phyloP scores from a whole-genome alignment of 2,113 vertebrate species.

The Nansenia antarctica region DNA sequence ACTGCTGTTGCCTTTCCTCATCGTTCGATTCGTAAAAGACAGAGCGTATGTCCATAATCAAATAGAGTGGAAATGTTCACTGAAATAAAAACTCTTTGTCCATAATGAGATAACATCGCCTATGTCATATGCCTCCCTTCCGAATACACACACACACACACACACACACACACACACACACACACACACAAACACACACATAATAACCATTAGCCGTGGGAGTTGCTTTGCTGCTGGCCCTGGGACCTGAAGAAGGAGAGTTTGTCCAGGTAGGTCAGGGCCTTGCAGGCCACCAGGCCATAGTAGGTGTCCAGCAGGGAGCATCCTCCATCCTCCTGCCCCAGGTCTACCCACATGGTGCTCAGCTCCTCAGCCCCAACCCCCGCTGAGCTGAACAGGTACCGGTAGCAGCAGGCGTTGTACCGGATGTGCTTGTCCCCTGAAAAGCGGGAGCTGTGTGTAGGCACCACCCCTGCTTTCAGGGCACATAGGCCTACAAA shows the following conservation, averaged over 20 bases:
- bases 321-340: conserved; percentile 56
- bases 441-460: conserved; percentile 87
- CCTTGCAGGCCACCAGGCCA: conserved; percentile 85
- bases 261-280: conserved; percentile 85
- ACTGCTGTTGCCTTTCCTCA: too few species aligned
- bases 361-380: conserved; percentile 68
- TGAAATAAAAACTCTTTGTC: neutral
- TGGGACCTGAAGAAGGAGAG: conserved; percentile 70
- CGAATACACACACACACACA: too few species aligned
- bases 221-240: neutral
- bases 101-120: neutral
- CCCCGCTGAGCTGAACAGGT: conserved; percentile 85
- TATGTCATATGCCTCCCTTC: neutral
- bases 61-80: neutral
- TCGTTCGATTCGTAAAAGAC: too few species aligned
- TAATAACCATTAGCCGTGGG: conserved; percentile 1
- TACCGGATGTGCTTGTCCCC: conserved; percentile 84
- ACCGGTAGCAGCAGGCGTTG: conserved; percentile 89
- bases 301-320: conserved; percentile 86
- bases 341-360: conserved; percentile 81
- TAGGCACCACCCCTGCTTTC: conserved; percentile 79
- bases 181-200: neutral
- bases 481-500: conserved; percentile 86
- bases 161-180: neutral
- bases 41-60: neutral